Conservation (phyloP, 2,888 invertebrate genomes). For the Noctua comes region DNA sequence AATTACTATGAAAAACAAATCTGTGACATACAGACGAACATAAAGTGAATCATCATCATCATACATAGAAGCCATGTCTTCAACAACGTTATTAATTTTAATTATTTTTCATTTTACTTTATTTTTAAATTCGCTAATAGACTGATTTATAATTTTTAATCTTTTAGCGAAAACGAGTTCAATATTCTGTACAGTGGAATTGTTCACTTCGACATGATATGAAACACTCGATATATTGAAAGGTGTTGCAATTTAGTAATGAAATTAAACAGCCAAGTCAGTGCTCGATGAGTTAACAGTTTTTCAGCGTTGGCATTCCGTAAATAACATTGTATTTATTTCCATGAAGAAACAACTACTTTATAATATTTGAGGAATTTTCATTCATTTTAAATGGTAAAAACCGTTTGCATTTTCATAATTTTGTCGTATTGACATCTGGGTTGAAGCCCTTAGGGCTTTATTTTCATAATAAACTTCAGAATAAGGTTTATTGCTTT, state of each 20-base stretch:
- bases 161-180: conserved; percentile 53
- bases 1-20: background rate
- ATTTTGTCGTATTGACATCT: conserved; percentile 12
- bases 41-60: conserved; percentile 12
- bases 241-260: conserved; percentile 66
- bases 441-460: background rate
- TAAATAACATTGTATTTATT: conserved; percentile 7
- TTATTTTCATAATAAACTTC: conserved; percentile 36
- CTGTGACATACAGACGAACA: background rate
- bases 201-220: conserved; percentile 55
- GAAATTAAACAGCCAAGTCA: conserved; percentile 64
- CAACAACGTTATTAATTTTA: conserved; percentile 7
- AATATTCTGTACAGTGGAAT: conserved; percentile 39
- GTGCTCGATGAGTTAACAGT: conserved; percentile 57
- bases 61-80: background rate
- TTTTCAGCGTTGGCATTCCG: conserved; percentile 38
- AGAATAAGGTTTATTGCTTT: conserved; percentile 52
- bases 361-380: background rate
- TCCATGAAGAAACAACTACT: conserved; percentile 3
- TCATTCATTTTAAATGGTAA: background rate
- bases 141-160: conserved; percentile 50
- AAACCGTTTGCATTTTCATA: background rate
- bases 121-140: conserved; percentile 62
- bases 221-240: conserved; percentile 42
- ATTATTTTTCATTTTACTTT: background rate